Percentiles rank a stretch among this genome's conserved stretches.
These are phyloP conservation scores for Cavia porcellus DNA, from an alignment of 2,113 vertebrate genomes.

Conservation along the genomic window DNA sequence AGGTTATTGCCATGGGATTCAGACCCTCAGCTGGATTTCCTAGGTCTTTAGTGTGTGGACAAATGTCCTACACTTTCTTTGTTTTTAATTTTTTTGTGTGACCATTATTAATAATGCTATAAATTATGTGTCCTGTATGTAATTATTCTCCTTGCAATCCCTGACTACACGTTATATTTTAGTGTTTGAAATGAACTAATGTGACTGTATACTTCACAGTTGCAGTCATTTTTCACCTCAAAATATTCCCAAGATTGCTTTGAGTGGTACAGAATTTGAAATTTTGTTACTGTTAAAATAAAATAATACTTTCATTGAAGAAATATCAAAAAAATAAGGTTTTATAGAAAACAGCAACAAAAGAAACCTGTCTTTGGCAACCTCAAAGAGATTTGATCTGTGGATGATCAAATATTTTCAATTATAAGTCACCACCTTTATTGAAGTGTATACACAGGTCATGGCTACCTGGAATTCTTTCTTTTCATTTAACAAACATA, in stretches of 20 bases:
- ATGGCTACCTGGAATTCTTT: neutral
- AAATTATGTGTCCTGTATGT: too few relatives aligned
- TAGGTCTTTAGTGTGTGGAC: too few relatives aligned
- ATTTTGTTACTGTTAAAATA: neutral
- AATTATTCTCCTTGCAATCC: too few relatives aligned
- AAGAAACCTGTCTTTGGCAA: neutral
- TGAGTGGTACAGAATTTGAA: neutral
- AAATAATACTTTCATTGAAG: neutral
- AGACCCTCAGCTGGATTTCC: too few relatives aligned
- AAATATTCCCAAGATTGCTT: neutral
- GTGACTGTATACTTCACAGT: neutral
- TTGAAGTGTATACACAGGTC: neutral
- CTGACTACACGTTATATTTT: neutral
- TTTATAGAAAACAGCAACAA: neutral
- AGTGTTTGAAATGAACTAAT: neutral
- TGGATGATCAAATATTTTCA: neutral
- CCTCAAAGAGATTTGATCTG: neutral
- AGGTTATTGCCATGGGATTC: too few relatives aligned
- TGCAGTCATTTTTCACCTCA: neutral
- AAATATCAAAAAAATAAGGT: neutral
- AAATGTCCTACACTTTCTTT: too few relatives aligned
- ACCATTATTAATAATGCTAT: too few relatives aligned
- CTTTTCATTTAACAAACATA: neutral
- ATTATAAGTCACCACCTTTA: neutral
- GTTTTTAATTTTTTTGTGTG: too few relatives aligned